Base-by-base conservation (phyloP, 2,113 vertebrate genomes). In the Nipponia nippon region DNA sequence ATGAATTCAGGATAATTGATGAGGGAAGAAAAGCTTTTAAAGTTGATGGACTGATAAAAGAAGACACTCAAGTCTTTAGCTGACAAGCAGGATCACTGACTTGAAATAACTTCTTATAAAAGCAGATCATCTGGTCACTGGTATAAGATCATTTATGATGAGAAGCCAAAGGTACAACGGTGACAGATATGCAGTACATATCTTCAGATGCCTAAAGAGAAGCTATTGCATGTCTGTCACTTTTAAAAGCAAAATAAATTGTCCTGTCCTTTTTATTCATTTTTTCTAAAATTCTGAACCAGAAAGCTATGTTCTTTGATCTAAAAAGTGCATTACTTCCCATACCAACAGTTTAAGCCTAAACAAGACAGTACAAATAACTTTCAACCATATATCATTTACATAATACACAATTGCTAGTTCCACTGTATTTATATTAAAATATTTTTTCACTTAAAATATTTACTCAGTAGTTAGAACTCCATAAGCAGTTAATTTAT, bases 91-190 rank as follows among this genome's bases (percentile, higher is more conserved):
- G 73, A 96, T 84, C 55, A 84, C 42, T 71, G 65, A 30, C n/a
- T 81, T 91, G 59, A 90, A 95, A 89, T 72, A 93, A 47, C 19
- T 75, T 81, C 83, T 89, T 65, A 81, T 75, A 87, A 89, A 95
- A 84, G 42, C 50, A 94, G 59, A 93, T 77, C 38, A 69, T 78
- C 81, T 78, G 77, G 84, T 84, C 29, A 8, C 47, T 66, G 17
- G 13, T 81, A 58, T 89, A 73, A 84, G 40, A 89, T 58, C 72
- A 62, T 87, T 93, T 75, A 87, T 47, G 84, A 78, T 66, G 76
- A 81, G 49, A 75, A 91, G 46, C 16, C 76, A 89, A 73, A 93
- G 72, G 55, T 63, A 66, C 50, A 83, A 34, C 53, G 38, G 59
- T 93, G 55, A 15, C 62, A 90, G 56, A 47, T 53, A 78, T 2